Conservation (phyloP, 30 jellyfish, hydroid and myxozoan species). For the Aurelia coerulea region DNA sequence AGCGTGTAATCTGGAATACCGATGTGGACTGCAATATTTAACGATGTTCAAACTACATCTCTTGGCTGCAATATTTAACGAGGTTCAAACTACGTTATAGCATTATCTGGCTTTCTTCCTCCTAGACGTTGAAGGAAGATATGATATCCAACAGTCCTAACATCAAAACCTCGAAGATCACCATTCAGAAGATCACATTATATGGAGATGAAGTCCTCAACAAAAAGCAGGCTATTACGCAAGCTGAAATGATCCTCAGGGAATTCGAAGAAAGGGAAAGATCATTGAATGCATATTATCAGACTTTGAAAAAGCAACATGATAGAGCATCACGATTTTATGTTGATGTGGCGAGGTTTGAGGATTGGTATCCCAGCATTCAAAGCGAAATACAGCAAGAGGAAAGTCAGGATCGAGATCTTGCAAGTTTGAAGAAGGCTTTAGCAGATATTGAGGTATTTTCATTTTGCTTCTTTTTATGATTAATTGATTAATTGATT, state of each 20-base stretch:
- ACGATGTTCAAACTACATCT: too few species aligned
- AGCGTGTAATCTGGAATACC: too few species aligned
- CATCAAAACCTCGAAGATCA: slow-evolving; percentile 32
- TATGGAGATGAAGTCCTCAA: slow-evolving; percentile 68
- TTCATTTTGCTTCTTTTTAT: neutral
- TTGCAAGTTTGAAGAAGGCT: slow-evolving; percentile 52
- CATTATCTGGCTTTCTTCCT: neutral
- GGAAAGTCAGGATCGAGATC: slow-evolving; percentile 51
- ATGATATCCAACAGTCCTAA: slow-evolving; percentile 17
- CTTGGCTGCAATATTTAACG: too few species aligned
- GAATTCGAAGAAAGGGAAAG: slow-evolving; percentile 63
- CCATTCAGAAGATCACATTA: slow-evolving; percentile 48
- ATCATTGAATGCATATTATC: slow-evolving; percentile 31
- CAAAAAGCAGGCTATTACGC: slow-evolving; percentile 71
- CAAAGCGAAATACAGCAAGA: slow-evolving; percentile 42
- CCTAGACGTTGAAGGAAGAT: slow-evolving; percentile 69
- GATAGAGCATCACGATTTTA: slow-evolving; percentile 59
- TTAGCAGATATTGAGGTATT: slow-evolving; percentile 66
- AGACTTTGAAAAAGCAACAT: slow-evolving; percentile 34
- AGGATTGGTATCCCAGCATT: slow-evolving; percentile 78
- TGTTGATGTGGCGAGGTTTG: slow-evolving; percentile 69
- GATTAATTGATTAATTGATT: too few species aligned
- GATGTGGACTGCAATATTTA: too few species aligned
- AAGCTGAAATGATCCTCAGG: slow-evolving; percentile 62
- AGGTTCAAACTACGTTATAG: too few species aligned